Evolutionary conservation across 2,797 vertebrate species (phyloP).

Genomic region (Sebastes goodei): DNA sequence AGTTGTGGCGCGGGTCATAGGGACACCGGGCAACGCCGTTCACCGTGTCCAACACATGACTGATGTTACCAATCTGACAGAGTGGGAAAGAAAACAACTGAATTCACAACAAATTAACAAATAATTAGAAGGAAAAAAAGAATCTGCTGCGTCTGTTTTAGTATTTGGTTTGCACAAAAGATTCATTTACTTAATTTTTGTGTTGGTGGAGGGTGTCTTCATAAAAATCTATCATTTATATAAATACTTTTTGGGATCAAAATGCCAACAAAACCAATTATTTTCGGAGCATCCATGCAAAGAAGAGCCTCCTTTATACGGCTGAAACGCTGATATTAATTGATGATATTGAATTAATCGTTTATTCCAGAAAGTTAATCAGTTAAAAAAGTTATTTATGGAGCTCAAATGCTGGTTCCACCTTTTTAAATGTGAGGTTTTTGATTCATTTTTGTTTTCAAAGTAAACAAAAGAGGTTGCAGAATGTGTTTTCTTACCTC

Average conservation of each 20-base stretch:
- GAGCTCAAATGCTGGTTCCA: neutral
- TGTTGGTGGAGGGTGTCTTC: neutral
- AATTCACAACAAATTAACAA: neutral
- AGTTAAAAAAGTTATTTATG: neutral
- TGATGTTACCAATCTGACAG: conserved; percentile 86
- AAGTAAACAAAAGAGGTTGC: neutral
- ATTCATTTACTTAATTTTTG: neutral
- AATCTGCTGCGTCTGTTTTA: neutral
- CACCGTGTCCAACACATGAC: conserved; percentile 89
- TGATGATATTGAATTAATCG: no score
- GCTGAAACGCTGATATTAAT: neutral
- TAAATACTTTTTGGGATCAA: neutral
- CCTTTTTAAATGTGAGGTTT: fast-evolving
- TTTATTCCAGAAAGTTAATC: neutral
- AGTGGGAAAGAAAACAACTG: neutral
- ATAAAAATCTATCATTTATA: neutral
- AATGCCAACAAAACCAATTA: neutral
- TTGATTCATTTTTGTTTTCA: neutral
- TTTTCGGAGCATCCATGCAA: neutral
- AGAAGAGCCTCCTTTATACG: neutral
- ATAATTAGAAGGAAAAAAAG: neutral
- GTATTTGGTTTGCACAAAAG: neutral
- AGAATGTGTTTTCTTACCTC: neutral
- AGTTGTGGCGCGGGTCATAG: conserved; percentile 95
- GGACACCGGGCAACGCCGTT: conserved; percentile 96